Evolutionary conservation across 1,140 invertebrate species (phyloP), one percentile per base, ranked within the genome.

Genomic region (Ooceraea biroi): DNA sequence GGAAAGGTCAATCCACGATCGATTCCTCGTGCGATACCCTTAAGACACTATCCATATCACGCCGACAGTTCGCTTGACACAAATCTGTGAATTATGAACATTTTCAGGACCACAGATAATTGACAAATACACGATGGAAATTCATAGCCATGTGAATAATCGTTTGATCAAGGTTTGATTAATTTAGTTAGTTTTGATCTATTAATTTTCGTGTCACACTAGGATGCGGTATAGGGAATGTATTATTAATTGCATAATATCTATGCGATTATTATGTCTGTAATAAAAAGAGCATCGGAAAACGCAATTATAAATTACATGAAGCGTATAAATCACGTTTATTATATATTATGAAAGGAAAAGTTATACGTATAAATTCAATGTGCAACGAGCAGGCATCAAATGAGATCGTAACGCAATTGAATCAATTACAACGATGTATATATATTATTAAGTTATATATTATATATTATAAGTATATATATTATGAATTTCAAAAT

Each of bases 1-100:
- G 17, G 11, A 78, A 69, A 78, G 76, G 63, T 78, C 63, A 78
- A 69, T 78, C 69, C 50, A 57, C 36, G 76, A 78, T 69, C 63
- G 63, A 78, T 78, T 57, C 14, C 63, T 57, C 36, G 36, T 55
- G 17, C 14, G 48, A 57, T 65, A 65, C n/a, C 8, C 17, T 65
- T 65, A 65, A 55, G 17, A 14, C 30, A 55, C 1, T 22, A 5
- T 41, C 27, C 41, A 19, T 36, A 50, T 76, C 17, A 52, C 61
- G 30, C 10, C 46, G 30, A 77, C 52, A 66, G 8, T 77, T 65
- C 57, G 27, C 36, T 69, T 19, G 36, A 60, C 48, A 55, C 11
- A 68, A 57, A 57, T 78, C 25, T 69, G 7, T 25, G 12, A 17
- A 30, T 65, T 65, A 36, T 19, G 17, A 22, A 65, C 14, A 14